Conservation (phyloP, 2,888 invertebrate species). For the Cerceris rybyensis region DNA sequence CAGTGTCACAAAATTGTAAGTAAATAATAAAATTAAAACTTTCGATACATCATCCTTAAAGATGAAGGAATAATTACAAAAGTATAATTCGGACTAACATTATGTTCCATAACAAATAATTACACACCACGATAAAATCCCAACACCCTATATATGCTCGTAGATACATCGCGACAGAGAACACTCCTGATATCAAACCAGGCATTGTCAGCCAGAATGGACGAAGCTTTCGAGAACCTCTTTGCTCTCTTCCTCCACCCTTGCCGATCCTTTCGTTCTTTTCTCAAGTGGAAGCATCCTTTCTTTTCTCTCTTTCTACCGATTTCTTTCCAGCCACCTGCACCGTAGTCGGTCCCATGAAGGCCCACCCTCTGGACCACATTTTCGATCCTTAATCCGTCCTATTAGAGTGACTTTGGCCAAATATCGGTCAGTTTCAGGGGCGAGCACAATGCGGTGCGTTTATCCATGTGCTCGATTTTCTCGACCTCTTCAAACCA, state of each 20-base stretch:
- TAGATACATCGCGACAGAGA: conserved; percentile 41
- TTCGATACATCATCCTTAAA: too few relatives aligned
- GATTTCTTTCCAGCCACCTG: conserved; percentile 46
- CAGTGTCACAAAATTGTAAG: too few relatives aligned
- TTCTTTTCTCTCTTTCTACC: conserved; percentile 48
- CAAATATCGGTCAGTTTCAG: conserved; percentile 67
- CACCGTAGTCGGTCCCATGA: conserved; percentile 30
- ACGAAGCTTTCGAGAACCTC: conserved; percentile 67
- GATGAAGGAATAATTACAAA: too few relatives aligned
- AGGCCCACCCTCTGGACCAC: conserved; percentile 37
- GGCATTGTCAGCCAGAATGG: conserved; percentile 65
- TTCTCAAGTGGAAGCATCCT: conserved; percentile 50
- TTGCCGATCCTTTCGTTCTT: conserved; percentile 52
- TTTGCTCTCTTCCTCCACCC: conserved; percentile 51
- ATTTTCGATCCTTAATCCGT: conserved; percentile 60
- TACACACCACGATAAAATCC: neutral
- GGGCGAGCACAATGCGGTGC: conserved; percentile 54
- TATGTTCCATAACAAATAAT: too few relatives aligned
- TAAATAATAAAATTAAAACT: too few relatives aligned
- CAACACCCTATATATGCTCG: conserved; percentile 54
- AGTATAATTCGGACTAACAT: too few relatives aligned
- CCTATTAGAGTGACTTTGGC: conserved; percentile 54
- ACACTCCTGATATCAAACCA: conserved; percentile 53
- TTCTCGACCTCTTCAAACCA: conserved; percentile 55
- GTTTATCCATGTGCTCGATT: conserved; percentile 59